Conservation (phyloP, 2,888 invertebrate species). For the Cremastinae sp. region DNA sequence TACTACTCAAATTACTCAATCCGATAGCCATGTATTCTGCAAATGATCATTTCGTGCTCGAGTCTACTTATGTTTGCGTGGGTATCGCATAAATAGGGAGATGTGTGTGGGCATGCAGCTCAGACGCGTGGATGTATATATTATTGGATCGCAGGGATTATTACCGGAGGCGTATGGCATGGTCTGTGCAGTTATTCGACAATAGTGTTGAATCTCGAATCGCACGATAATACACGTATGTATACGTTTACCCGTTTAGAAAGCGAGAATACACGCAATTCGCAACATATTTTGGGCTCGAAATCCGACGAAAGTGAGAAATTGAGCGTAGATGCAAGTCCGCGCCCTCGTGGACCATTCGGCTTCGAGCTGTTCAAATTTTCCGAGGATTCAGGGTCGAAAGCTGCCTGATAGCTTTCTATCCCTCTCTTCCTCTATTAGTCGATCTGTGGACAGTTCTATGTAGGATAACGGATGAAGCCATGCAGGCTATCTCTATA, state of each 20-base stretch:
- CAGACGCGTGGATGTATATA: neutral
- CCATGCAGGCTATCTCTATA: slow-evolving; percentile 8
- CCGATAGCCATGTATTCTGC: slow-evolving; percentile 36
- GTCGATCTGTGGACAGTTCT: slow-evolving; percentile 16
- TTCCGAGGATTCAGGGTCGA: slow-evolving; percentile 21
- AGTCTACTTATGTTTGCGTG: slow-evolving; percentile 16
- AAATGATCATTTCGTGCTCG: slow-evolving; percentile 34
- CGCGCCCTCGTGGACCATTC: too few relatives aligned
- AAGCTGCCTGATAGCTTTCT: neutral
- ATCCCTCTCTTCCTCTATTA: too few relatives aligned
- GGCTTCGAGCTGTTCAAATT: neutral
- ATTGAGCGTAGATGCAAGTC: too few relatives aligned
- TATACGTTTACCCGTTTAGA: neutral
- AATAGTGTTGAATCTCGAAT: slow-evolving; percentile 41
- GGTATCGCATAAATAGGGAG: too few relatives aligned
- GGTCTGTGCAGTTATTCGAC: slow-evolving; percentile 27
- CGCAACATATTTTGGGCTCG: slow-evolving; percentile 16
- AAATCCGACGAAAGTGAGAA: too few relatives aligned
- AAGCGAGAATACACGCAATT: neutral
- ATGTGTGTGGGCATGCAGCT: neutral
- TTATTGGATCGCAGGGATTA: slow-evolving; percentile 35
- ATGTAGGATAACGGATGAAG: neutral
- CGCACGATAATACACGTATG: slow-evolving; percentile 3
- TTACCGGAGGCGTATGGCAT: slow-evolving; percentile 37
- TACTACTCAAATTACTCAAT: slow-evolving; percentile 49